These are phyloP conservation scores for Ceratina japonica DNA, from an alignment of 1,140 invertebrate genomes.

Conservation along the genomic window DNA sequence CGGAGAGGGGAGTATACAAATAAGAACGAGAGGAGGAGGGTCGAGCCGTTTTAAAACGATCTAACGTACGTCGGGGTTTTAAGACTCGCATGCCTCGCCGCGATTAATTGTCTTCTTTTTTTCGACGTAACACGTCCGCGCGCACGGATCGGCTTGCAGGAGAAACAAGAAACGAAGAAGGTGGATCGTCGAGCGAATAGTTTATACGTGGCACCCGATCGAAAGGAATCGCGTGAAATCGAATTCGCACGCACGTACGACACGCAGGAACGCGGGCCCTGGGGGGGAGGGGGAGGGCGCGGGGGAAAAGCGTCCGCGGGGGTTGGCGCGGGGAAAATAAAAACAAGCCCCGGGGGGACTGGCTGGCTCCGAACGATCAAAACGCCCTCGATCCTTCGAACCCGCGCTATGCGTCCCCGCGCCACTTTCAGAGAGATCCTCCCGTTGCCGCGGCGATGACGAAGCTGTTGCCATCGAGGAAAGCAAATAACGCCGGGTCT, in stretches of 20 bases:
- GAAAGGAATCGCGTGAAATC: slow-evolving; percentile 67
- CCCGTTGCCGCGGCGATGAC: slow-evolving; percentile 57
- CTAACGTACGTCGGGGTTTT: slow-evolving; percentile 18
- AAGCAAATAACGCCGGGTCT: slow-evolving; percentile 48
- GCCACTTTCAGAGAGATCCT: slow-evolving; percentile 32
- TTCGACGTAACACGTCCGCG: slow-evolving; percentile 37
- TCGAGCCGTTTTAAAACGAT: slow-evolving; percentile 13
- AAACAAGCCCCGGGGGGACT: slow-evolving; percentile 5
- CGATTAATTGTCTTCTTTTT: slow-evolving; percentile 63
- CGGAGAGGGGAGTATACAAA: neutral
- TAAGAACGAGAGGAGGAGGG: neutral
- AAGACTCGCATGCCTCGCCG: slow-evolving; percentile 32
- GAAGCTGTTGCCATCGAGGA: slow-evolving; percentile 55
- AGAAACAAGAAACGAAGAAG: neutral
- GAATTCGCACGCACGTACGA: slow-evolving; percentile 67
- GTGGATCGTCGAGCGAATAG: slow-evolving; percentile 56
- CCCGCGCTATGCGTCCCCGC: neutral
- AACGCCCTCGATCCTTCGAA: slow-evolving; percentile 44
- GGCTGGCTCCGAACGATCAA: slow-evolving; percentile 47
- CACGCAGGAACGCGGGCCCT: slow-evolving; percentile 57
- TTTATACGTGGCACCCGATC: slow-evolving; percentile 57
- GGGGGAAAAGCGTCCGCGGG: neutral
- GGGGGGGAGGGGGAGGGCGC: neutral
- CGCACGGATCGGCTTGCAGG: too few relatives aligned
- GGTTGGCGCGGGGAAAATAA: slow-evolving; percentile 31